These are phyloP conservation scores for Lonchura striata DNA, from an alignment of 2,113 vertebrate species.

Conservation along the genomic window DNA sequence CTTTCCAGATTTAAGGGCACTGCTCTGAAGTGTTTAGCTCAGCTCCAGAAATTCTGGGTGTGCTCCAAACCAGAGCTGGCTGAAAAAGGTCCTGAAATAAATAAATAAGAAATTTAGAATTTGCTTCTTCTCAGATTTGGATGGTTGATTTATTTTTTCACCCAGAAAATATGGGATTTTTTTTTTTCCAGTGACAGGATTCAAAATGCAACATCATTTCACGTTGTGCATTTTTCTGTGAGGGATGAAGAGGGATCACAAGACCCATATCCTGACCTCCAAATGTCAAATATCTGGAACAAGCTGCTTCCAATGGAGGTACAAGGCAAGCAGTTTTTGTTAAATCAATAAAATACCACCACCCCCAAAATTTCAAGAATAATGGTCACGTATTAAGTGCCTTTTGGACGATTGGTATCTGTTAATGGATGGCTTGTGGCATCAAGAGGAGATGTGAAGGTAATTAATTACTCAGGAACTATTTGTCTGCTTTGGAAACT, in stretches of 20 bases:
- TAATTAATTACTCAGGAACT: slow-evolving; percentile 44
- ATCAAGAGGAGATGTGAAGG: background rate
- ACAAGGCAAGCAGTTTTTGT: background rate
- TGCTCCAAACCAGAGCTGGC: background rate
- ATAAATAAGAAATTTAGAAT: background rate
- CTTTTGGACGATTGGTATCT: background rate
- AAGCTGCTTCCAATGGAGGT: background rate
- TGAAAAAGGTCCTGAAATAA: background rate
- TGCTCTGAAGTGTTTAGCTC: background rate
- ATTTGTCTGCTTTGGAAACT: slow-evolving; percentile 29
- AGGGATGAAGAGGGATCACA: background rate
- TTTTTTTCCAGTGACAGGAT: slow-evolving; percentile 17
- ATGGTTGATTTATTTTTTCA: background rate
- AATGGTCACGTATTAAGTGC: background rate
- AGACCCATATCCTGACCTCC: background rate
- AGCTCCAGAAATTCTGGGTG: background rate
- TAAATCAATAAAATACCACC: slow-evolving; percentile 11
- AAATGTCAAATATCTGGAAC: slow-evolving; percentile 34
- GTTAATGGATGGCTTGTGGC: background rate
- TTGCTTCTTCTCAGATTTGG: background rate
- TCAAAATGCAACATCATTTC: background rate
- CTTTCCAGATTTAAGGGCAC: background rate
- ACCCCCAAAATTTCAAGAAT: background rate
- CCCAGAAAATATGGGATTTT: background rate
- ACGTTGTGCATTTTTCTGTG: background rate